phyloP scores from a whole-genome alignment of 2,113 vertebrate genomes.

The Pipa parva region DNA sequence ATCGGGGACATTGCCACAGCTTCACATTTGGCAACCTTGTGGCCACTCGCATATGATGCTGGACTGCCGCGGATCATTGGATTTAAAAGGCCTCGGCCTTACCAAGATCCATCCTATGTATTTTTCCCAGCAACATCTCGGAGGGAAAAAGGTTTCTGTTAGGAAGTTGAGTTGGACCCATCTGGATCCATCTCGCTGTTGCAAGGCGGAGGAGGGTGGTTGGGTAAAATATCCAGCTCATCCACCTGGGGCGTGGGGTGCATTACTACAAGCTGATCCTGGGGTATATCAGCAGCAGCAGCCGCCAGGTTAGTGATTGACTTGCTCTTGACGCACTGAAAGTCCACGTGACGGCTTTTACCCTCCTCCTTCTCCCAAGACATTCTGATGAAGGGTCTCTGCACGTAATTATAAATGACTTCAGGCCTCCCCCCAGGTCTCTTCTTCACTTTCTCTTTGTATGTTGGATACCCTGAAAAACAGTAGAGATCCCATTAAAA shows the following conservation, averaged over 20 bases:
- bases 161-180: constrained; percentile 79
- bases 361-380: constrained; percentile 99
- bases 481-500: neutral
- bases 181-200: constrained; percentile 84
- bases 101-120: neutral
- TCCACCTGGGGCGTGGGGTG: constrained; percentile 94
- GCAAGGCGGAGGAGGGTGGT: constrained; percentile 71
- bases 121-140: neutral
- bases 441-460: constrained; percentile 98
- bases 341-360: constrained; percentile 96
- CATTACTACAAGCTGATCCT: constrained; percentile 94
- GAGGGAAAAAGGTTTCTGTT: constrained; percentile 44
- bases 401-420: constrained; percentile 98
- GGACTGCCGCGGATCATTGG: neutral
- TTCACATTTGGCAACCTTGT: neutral
- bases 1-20: no score
- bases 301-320: constrained; percentile 94
- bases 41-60: no score
- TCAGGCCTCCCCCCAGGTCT: constrained; percentile 89
- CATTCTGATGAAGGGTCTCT: constrained; percentile 97
- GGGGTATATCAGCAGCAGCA: constrained; percentile 91
- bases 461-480: constrained; percentile 85
- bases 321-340: constrained; percentile 97
- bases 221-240: constrained; percentile 91
- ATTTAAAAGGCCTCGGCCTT: neutral